A percentile compares a stretch with the other conserved stretches of the same genome.
Evolutionary conservation across 2,113 vertebrate species (phyloP).

Genomic region (Conger conger): DNA sequence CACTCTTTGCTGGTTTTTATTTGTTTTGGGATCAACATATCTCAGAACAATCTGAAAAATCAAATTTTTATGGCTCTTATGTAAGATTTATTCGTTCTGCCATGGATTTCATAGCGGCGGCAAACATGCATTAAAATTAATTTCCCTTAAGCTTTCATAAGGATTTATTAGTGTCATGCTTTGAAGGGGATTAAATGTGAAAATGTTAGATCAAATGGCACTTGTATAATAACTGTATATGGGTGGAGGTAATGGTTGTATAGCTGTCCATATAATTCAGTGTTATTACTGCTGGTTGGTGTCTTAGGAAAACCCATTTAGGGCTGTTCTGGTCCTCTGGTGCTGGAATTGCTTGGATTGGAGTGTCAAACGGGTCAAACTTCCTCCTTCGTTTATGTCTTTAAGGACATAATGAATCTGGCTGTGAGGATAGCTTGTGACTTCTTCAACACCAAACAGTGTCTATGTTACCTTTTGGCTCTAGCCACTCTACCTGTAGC

Average conservation of each 20-base stretch:
- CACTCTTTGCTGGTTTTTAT: neutral
- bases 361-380: neutral
- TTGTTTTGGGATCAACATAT: neutral
- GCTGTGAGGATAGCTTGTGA: neutral
- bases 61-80: neutral
- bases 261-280: neutral
- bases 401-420: neutral
- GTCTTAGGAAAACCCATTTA: neutral
- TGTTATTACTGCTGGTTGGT: no score
- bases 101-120: neutral
- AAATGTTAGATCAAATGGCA: neutral
- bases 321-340: neutral
- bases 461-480: neutral
- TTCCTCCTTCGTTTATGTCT: neutral
- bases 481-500: no score
- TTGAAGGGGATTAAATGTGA: neutral
- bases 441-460: neutral
- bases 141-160: neutral
- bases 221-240: no score
- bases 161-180: neutral
- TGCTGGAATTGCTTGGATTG: neutral
- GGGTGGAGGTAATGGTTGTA: no score
- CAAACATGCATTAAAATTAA: neutral
- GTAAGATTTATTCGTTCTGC: neutral
- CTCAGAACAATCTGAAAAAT: neutral